Base-by-base conservation (phyloP, 2,888 invertebrate genomes). In the Hydroisotoma schaefferi region DNA sequence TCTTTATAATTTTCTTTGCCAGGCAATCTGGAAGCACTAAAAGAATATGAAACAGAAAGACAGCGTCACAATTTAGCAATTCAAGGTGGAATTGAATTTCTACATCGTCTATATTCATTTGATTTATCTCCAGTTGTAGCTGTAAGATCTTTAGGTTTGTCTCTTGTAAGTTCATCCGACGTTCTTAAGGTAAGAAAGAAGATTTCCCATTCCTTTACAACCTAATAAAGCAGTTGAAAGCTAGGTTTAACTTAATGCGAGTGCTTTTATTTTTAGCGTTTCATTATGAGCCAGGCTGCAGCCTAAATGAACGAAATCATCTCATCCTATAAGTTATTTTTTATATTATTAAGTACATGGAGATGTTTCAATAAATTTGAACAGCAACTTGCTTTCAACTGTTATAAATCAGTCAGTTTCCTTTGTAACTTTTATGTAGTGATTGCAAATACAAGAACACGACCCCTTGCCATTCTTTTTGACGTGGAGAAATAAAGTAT, bases 51-150 rank as follows among this genome's bases (percentile, higher is more conserved):
- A 79, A 87, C 86, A 2, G 77, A 81, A 49, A 81, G 94, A 18
- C 91, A 97, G 76, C 79, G 87, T 23, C 87, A 90, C 75, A 94
- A 94, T 76, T 82, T 97, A 25, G 92, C 95, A 0, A 87, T 90
- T 0, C 88, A 94, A 84, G 77, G 90, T 15, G 87, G 88, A 0
- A 84, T 94, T 2, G 94, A 98, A 77, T 87, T 87, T 5, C 79
- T 98, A 47, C 89, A 94, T 74, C 81, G 88, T 47, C 80, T 98
- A 6, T 97, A 94, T 77, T 83, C 84, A 58, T 84, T 85, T 8
- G 72, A 69, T 8, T 54, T 62, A 37, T 20, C 85, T 28, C 91
- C 93, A 0, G 74, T 89, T 0, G 89, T 94, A 0, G 76, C 91
- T n/a, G 76, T 87, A 2, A 81, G 94, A 70, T 89, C 89, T 75